phyloP scores from a whole-genome alignment of 2,888 invertebrate genomes.

The Hetaerina titia region DNA sequence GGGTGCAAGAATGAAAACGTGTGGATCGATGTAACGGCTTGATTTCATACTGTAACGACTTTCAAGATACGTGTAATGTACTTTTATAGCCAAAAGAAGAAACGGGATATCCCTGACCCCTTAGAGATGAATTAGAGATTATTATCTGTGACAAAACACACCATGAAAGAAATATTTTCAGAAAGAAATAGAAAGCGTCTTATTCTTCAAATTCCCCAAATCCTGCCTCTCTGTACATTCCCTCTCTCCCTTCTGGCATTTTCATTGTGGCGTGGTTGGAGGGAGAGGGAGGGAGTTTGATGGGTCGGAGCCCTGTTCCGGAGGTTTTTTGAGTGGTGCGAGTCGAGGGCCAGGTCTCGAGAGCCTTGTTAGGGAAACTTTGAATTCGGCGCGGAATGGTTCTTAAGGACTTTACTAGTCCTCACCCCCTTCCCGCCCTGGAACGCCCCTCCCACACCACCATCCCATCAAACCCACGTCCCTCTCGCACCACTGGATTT shows the following conservation, averaged over 20 bases:
- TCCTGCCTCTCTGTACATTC: not conserved
- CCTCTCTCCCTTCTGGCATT: not conserved
- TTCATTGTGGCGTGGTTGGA: not conserved
- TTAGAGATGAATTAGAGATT: too few relatives aligned
- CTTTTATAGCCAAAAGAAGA: too few relatives aligned
- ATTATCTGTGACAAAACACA: not conserved
- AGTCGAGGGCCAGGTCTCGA: constrained; percentile 60
- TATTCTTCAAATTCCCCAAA: not conserved
- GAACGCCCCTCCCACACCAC: not conserved
- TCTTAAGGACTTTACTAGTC: constrained; percentile 59
- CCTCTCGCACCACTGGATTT: not conserved
- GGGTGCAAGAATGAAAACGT: too few relatives aligned
- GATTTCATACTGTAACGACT: too few relatives aligned
- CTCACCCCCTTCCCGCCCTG: not conserved
- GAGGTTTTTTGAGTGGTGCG: constrained; percentile 38
- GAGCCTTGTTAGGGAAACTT: constrained; percentile 67
- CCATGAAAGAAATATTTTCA: not conserved
- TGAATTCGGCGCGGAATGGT: constrained; percentile 63
- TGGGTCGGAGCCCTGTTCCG: constrained; percentile 3
- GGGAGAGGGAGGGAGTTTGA: constrained; percentile 48
- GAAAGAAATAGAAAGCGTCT: not conserved
- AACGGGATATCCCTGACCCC: too few relatives aligned
- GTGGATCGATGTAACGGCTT: too few relatives aligned
- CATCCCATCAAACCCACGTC: not conserved
- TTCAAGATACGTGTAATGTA: too few relatives aligned